Percentiles rank a stretch among this genome's conserved stretches.
Conservation (phyloP, 1,140 invertebrate species). For the Phocides pigmalion region DNA sequence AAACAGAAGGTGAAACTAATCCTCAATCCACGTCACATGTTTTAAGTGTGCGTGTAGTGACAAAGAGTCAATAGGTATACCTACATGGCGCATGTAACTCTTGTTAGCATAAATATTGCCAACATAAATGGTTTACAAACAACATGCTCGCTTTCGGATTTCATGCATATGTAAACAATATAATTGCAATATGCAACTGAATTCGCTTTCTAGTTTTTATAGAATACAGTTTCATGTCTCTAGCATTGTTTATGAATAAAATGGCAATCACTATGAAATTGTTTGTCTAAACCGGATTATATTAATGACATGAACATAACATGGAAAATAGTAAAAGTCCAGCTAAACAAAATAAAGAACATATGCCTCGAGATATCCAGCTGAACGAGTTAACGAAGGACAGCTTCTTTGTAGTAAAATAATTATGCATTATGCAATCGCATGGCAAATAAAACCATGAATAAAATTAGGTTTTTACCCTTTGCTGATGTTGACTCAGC, state of each 20-base stretch:
- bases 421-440: not conserved
- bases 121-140: constrained; percentile 33
- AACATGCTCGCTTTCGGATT: constrained; percentile 33
- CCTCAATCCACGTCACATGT: too few relatives aligned
- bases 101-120: constrained; percentile 31
- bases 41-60: constrained; percentile 2
- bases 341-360: not conserved
- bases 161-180: constrained; percentile 36
- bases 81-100: constrained; percentile 19
- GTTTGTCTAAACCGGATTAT: not conserved
- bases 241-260: not conserved
- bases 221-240: constrained; percentile 5
- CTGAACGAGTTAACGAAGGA: too few relatives aligned
- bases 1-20: not conserved
- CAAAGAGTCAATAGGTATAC: not conserved
- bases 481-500: too few relatives aligned
- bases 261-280: constrained; percentile 11
- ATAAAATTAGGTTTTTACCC: too few relatives aligned
- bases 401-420: too few relatives aligned
- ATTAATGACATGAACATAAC: not conserved
- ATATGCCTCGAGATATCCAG: too few relatives aligned
- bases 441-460: too few relatives aligned
- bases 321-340: not conserved
- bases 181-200: constrained; percentile 26
- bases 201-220: constrained; percentile 45